Conservation (phyloP, 2,113 vertebrate species). For the Hemicordylus capensis region DNA sequence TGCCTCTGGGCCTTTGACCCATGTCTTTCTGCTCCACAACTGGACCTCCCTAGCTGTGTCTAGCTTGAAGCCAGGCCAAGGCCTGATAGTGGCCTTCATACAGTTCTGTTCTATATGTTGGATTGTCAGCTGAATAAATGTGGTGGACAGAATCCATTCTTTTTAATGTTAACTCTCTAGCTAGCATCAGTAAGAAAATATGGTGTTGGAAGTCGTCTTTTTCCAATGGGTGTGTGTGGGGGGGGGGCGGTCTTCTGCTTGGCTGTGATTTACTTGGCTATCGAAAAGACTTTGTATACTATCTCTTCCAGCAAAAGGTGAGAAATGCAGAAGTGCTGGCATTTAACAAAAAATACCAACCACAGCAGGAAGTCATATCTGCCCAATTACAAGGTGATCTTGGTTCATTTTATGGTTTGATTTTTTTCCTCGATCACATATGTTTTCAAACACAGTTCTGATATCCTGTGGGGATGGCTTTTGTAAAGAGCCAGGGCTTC, state of each 20-base stretch:
- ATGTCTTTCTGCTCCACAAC: too few species aligned
- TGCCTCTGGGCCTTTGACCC: too few species aligned
- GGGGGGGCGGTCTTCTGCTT: constrained; percentile 63
- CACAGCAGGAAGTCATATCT: constrained; percentile 78
- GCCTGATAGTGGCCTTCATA: constrained; percentile 51
- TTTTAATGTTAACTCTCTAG: constrained; percentile 70
- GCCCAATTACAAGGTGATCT: constrained; percentile 84
- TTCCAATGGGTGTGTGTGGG: constrained; percentile 68
- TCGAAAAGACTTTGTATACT: constrained; percentile 77
- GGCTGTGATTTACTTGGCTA: constrained; percentile 75
- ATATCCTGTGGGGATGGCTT: constrained; percentile 82
- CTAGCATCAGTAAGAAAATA: constrained; percentile 67
- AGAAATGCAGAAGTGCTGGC: constrained; percentile 69
- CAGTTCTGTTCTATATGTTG: constrained; percentile 47
- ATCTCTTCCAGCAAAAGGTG: constrained; percentile 73
- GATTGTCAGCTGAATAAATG: constrained; percentile 42
- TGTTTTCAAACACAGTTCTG: constrained; percentile 80
- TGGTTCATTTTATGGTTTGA: constrained; percentile 81
- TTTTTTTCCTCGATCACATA: constrained; percentile 79
- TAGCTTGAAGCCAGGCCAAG: constrained; percentile 17
- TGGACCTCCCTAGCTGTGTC: too few species aligned
- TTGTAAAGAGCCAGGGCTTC: constrained; percentile 82
- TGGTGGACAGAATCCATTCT: constrained; percentile 67
- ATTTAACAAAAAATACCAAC: constrained; percentile 72
- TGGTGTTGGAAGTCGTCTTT: constrained; percentile 68